Conservation (phyloP, 1,140 invertebrate genomes). For the Arion vulgaris region DNA sequence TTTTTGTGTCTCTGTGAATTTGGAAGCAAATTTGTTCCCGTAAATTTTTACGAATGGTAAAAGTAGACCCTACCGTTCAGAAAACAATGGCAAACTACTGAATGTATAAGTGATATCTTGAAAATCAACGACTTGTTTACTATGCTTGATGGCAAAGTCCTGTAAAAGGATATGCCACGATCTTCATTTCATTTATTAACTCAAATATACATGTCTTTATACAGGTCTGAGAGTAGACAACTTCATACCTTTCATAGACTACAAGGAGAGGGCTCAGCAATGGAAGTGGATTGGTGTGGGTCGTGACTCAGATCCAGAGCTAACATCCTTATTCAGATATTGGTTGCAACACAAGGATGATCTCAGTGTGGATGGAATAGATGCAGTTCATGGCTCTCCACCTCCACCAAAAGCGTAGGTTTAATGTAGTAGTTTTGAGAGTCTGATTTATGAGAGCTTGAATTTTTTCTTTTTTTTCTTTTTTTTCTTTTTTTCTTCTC, state of each 20-base stretch:
- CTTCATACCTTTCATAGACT: conserved; percentile 94
- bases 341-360: conserved; percentile 81
- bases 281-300: conserved; percentile 98
- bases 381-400: conserved; percentile 67
- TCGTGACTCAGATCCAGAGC: conserved; percentile 87
- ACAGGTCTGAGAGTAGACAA: conserved; percentile 79
- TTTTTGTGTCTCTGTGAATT: no score
- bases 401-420: conserved; percentile 72
- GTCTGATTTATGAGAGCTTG: background rate
- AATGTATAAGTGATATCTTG: no score
- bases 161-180: no score
- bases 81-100: no score
- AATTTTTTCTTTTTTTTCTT: no score
- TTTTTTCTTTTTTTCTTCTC: no score
- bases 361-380: conserved; percentile 55
- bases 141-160: no score
- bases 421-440: background rate
- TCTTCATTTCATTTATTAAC: no score
- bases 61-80: no score
- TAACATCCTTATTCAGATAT: conserved; percentile 82
- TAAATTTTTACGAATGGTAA: no score
- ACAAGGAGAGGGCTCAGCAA: conserved; percentile 80
- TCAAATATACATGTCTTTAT: background rate
- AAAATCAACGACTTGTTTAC: no score
- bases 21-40: no score